These are phyloP conservation scores for Candidula unifasciata DNA, from an alignment of 2,888 invertebrate genomes.

Conservation along the genomic window DNA sequence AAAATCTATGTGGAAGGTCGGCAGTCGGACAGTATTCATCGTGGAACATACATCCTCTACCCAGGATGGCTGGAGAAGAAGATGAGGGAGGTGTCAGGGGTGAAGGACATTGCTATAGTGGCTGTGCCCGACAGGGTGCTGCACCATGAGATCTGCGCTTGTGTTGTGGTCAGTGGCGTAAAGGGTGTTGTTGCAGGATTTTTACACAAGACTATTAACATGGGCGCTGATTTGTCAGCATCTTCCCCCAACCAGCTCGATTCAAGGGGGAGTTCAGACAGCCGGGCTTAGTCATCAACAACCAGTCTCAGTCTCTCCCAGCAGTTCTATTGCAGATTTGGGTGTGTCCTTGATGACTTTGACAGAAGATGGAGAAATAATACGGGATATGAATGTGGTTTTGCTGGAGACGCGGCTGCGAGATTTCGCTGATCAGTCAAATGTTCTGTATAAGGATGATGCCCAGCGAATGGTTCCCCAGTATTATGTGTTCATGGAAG, in stretches of 20 bases:
- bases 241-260: not conserved
- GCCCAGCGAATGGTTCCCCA: conserved; percentile 53
- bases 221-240: not conserved
- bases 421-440: conserved; percentile 30
- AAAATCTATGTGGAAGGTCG: conserved; percentile 52
- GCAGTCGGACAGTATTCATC: conserved; percentile 53
- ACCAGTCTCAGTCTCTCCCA: too few species aligned
- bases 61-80: conserved; percentile 55
- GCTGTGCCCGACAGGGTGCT: conserved; percentile 54
- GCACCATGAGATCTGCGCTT: conserved; percentile 56
- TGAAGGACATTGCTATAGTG: conserved; percentile 52
- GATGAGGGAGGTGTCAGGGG: conserved; percentile 37
- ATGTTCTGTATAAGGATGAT: conserved; percentile 40
- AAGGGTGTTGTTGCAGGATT: conserved; percentile 22
- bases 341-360: too few species aligned
- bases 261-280: conserved; percentile 21
- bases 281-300: not conserved
- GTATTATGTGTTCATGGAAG: conserved; percentile 50
- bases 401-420: conserved; percentile 38
- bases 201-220: not conserved
- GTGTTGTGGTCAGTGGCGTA: conserved; percentile 44
- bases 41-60: conserved; percentile 53
- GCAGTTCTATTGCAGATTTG: too few species aligned
- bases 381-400: not conserved
- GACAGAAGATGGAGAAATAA: too few species aligned